Conservation (phyloP, 2,797 vertebrate species). For the Choloepus didactylus region DNA sequence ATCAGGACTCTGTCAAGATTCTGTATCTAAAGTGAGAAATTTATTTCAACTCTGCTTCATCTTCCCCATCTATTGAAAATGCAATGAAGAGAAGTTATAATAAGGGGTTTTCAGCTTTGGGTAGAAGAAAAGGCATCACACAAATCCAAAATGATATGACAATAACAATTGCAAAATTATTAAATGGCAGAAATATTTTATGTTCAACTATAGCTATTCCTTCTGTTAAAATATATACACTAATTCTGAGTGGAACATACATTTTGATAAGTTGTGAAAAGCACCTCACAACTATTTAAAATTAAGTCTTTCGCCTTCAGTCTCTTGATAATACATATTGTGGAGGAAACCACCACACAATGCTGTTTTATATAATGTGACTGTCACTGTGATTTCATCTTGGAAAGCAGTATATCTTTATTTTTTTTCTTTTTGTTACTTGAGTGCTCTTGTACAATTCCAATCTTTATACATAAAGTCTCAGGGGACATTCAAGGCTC, state of each 20-base stretch:
- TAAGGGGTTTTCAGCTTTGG: not conserved
- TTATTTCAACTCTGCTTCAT: not conserved
- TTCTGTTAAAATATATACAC: not conserved
- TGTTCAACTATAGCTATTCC: not conserved
- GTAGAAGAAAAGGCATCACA: not conserved
- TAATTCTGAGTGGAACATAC: not conserved
- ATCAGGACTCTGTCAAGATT: not conserved
- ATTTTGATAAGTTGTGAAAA: not conserved
- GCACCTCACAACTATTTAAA: not conserved
- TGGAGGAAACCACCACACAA: not conserved
- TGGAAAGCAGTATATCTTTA: not conserved
- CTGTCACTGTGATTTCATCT: constrained; percentile 32
- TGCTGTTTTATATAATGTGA: not conserved
- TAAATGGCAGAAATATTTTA: not conserved
- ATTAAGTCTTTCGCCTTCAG: not conserved
- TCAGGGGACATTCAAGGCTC: not conserved
- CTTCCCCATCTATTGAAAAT: not conserved
- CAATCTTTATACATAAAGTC: constrained; percentile 6
- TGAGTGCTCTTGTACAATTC: not conserved
- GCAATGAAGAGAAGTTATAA: not conserved
- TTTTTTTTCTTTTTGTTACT: not conserved
- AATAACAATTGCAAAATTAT: not conserved
- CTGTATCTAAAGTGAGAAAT: not conserved
- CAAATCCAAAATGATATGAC: not conserved
- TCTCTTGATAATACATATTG: constrained; percentile 35